Evolutionary conservation across 2,888 invertebrate species (phyloP).

Genomic region (Gryllus longicercus): DNA sequence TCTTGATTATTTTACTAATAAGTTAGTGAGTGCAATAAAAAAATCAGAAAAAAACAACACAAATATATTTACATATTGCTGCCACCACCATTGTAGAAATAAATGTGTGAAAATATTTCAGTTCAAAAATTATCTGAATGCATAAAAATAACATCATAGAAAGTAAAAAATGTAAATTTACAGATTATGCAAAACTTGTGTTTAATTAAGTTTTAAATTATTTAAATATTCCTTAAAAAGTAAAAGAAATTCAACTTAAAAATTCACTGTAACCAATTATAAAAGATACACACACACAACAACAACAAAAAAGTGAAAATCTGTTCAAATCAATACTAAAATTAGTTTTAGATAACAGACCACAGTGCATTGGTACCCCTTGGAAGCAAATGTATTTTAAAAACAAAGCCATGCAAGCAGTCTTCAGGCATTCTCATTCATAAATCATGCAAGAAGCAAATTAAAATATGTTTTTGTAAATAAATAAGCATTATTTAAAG

Average conservation of each 20-base stretch:
- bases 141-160: no score
- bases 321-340: no score
- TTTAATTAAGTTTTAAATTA: background rate
- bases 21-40: no score
- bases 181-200: no score
- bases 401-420: slow-evolving; percentile 20
- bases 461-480: no score
- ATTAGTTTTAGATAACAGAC: no score
- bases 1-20: no score
- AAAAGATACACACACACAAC: background rate
- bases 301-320: slow-evolving; percentile 11
- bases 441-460: no score
- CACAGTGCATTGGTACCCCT: slow-evolving; percentile 33
- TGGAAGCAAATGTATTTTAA: background rate
- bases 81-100: slow-evolving; percentile 21
- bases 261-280: slow-evolving; percentile 21
- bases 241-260: no score
- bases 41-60: background rate
- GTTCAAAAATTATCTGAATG: no score
- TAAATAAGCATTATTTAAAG: no score
- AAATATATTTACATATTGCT: slow-evolving; percentile 11
- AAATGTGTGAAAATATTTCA: background rate
- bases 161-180: no score
- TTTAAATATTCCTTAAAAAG: background rate
- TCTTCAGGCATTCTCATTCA: slow-evolving; percentile 21